Base-by-base conservation (phyloP, 2,797 vertebrate genomes). In the Staurois parvus region DNA sequence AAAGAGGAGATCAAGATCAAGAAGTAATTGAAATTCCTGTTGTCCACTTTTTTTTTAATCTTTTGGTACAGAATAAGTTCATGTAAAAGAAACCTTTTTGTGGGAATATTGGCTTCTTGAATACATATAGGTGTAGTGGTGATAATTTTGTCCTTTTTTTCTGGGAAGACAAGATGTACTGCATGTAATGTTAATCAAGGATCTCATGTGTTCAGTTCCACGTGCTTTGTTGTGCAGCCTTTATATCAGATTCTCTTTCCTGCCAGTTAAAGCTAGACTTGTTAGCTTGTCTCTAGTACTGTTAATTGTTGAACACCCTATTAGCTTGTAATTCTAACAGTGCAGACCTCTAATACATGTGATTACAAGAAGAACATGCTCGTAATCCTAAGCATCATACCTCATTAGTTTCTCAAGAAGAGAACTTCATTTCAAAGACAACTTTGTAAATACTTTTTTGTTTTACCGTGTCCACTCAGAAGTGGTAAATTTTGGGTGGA, bases 21-120 rank as follows among this genome's bases (percentile, higher is more conserved):
- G 92, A 92, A 93, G 92, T 92, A 91, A 90, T 88, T 90, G 89
- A 91, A 89, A 91, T 91, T 88, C 90, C 88, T 89, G 86, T 91
- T 89, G 69, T 91, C 89, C 90, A 89, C 84, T 88, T 89, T 84
- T 87, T 48, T 48, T 48, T 48, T 13, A 3, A 12, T 45, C 13
- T 12, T 45, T 45, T 76, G 84, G 26, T 88, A 81, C 88, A 89
- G 86, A 89, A 75, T 89, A 88, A 87, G 87, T 91, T 87, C 90
- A 48, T 72, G 28, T 62, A 62, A 84, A 52, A 29, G 68, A 21
- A 48, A 88, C 88, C 75, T 90, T 81, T 83, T 88, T 86, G 86
- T 87, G 88, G 88, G 85, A 84, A 85, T 90, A 89, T 88, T 88
- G 79, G 88, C 81, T 88, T 45, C 87, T 87, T 86, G 79, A 76